phyloP scores from a whole-genome alignment of 2,797 vertebrate genomes.

The Chelon labrosus region DNA sequence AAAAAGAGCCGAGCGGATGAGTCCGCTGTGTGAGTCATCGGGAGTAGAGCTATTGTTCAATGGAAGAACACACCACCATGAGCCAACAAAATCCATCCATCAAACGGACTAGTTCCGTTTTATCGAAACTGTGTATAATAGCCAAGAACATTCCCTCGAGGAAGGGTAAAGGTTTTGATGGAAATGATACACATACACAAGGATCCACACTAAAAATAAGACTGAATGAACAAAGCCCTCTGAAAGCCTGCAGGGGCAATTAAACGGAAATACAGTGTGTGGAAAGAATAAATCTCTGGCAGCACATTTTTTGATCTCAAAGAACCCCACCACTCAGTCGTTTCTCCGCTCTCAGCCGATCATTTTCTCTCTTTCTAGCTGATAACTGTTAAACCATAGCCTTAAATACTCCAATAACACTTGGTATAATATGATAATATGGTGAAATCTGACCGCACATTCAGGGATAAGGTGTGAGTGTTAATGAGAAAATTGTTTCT shows the following conservation, averaged over 20 bases:
- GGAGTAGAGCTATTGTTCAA: slow-evolving; percentile 9
- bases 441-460: neutral
- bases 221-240: neutral
- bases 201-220: slow-evolving; percentile 5
- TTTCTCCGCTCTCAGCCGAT: neutral
- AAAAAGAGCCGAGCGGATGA: slow-evolving; percentile 19
- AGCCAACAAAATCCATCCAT: slow-evolving; percentile 26
- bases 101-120: slow-evolving; percentile 12
- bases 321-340: neutral
- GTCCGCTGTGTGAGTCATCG: slow-evolving; percentile 40
- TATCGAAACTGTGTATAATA: slow-evolving; percentile 17
- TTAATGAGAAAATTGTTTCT: slow-evolving; percentile 20
- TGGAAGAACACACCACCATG: slow-evolving; percentile 2
- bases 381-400: neutral
- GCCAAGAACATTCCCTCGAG: slow-evolving; percentile 12
- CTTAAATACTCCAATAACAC: neutral
- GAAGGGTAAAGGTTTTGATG: neutral
- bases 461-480: slow-evolving; percentile 13
- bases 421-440: neutral
- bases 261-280: slow-evolving; percentile 10
- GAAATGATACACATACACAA: slow-evolving; percentile 18
- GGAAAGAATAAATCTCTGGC: slow-evolving; percentile 7
- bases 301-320: slow-evolving; percentile 8
- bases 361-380: neutral
- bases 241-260: slow-evolving; percentile 12